Percentiles rank a stretch among this genome's conserved stretches.
Evolutionary conservation across 2,797 vertebrate genomes (phyloP).

Genomic region (Rachycentron canadum): DNA sequence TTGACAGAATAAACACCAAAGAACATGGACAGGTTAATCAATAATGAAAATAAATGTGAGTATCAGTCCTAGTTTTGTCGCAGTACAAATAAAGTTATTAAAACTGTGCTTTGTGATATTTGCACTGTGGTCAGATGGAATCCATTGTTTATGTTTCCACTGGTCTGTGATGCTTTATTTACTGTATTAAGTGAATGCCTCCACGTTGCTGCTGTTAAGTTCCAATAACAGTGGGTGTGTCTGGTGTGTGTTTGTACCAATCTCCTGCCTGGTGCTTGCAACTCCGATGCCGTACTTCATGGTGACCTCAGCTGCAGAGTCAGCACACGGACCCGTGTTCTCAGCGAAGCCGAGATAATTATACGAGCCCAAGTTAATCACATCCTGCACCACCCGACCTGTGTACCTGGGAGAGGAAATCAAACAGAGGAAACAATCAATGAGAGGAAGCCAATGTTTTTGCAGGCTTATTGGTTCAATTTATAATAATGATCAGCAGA

Average conservation of each 20-base stretch:
- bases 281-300: conserved; percentile 90
- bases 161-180: background rate
- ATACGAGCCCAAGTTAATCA: conserved; percentile 98
- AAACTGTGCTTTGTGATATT: background rate
- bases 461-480: background rate
- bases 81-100: background rate
- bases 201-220: background rate
- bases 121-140: background rate
- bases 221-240: background rate
- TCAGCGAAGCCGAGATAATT: conserved; percentile 97
- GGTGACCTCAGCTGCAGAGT: conserved; percentile 87
- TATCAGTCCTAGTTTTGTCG: background rate
- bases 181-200: background rate
- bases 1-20: background rate
- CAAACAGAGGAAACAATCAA: conserved; percentile 26
- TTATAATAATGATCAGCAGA: conserved; percentile 8
- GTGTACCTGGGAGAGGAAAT: conserved; percentile 86
- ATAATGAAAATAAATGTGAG: background rate
- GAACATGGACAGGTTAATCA: background rate
- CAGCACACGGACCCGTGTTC: conserved; percentile 88
- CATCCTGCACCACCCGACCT: conserved; percentile 88
- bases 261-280: conserved; percentile 95
- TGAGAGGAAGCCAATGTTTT: conserved; percentile 12
- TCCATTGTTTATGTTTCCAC: background rate
- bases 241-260: conserved; percentile 82